phyloP scores from a whole-genome alignment of 2,888 invertebrate genomes.

The Lasioglossum vierecki region DNA sequence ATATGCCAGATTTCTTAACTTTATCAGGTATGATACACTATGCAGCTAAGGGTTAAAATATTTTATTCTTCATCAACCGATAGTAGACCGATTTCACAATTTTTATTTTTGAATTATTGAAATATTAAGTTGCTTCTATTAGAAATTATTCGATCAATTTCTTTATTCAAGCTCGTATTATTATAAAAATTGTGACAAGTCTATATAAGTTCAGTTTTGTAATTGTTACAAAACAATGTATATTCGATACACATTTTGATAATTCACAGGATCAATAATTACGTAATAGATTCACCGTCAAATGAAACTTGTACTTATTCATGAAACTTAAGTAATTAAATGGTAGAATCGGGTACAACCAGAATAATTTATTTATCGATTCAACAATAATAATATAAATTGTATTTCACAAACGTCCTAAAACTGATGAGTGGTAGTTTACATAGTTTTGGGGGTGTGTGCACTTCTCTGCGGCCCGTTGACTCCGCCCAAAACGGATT shows the following conservation, averaged over 20 bases:
- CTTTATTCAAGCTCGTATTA: too few species aligned
- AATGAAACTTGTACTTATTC: not conserved
- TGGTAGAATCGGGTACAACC: not conserved
- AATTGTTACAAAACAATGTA: too few species aligned
- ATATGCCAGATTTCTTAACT: too few species aligned
- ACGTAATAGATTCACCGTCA: not conserved
- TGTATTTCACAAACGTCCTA: not conserved
- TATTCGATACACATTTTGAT: not conserved
- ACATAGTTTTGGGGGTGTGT: not conserved
- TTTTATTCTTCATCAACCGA: too few species aligned
- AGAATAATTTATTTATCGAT: not conserved
- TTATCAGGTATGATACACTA: too few species aligned
- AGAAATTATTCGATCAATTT: too few species aligned
- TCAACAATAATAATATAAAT: not conserved
- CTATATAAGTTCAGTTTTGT: too few species aligned
- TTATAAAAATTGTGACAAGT: too few species aligned
- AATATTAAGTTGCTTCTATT: too few species aligned
- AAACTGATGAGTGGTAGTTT: not conserved
- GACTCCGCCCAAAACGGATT: not conserved
- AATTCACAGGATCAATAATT: not conserved
- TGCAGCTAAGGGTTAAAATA: too few species aligned
- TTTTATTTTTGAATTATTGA: too few species aligned
- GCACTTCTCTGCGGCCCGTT: not conserved
- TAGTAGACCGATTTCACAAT: too few species aligned
- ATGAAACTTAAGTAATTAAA: not conserved